Percentiles rank a stretch among this genome's conserved stretches.
Conservation (phyloP, 23 tunicate genomes). For the Styela clava region DNA sequence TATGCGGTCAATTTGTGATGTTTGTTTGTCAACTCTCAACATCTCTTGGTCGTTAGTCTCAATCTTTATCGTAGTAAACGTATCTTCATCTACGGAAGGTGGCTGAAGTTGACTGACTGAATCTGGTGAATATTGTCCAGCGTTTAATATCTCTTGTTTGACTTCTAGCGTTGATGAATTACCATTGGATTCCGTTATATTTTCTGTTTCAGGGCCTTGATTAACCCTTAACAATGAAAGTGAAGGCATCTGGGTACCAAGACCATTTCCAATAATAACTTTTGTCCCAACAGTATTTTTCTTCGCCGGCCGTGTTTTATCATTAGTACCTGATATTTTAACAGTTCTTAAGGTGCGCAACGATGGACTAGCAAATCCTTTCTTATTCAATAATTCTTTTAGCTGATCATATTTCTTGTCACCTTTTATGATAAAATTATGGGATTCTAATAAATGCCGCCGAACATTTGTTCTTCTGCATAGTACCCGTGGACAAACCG, state of each 20-base stretch:
- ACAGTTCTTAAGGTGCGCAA: neutral
- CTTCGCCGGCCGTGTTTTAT: neutral
- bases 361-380: neutral
- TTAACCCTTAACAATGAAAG: neutral
- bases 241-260: neutral
- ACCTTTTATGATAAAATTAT: constrained; percentile 21
- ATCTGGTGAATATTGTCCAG: too few species aligned
- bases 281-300: neutral
- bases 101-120: too few species aligned
- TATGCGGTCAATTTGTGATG: neutral
- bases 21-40: too few species aligned
- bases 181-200: too few species aligned
- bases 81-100: too few species aligned
- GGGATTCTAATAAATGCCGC: constrained; percentile 25
- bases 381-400: constrained; percentile 2
- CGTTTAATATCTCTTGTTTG: too few species aligned
- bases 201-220: too few species aligned
- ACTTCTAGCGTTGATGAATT: too few species aligned
- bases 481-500: constrained; percentile 11
- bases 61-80: neutral
- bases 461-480: constrained; percentile 25
- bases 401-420: constrained; percentile 23
- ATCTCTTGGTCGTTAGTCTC: neutral
- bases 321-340: neutral
- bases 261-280: neutral